Evolutionary conservation across 1,140 invertebrate species (phyloP).

Genomic region (Parapsyche elsis): DNA sequence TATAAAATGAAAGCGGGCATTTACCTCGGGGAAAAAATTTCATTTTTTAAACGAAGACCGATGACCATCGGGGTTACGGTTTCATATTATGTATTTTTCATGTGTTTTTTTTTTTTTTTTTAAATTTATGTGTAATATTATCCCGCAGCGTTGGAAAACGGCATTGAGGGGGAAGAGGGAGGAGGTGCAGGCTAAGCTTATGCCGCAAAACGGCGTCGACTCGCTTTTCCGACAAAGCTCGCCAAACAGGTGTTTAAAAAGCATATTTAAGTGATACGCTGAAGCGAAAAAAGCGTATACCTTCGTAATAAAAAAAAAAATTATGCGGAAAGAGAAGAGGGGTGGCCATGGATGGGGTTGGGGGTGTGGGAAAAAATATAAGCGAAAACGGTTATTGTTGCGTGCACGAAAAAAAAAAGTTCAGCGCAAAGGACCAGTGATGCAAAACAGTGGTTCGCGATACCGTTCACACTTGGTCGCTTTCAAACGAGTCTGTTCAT

Average conservation of each 20-base stretch:
- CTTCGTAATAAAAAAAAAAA: background rate
- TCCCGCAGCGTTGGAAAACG: background rate
- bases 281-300: background rate
- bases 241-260: conserved; percentile 17
- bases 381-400: background rate
- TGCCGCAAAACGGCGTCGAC: background rate
- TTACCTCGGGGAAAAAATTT: background rate
- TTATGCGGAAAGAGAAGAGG: background rate
- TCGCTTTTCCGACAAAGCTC: background rate
- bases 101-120: background rate
- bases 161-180: background rate
- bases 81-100: background rate
- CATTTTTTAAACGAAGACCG: conserved; percentile 20
- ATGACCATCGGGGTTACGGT: conserved; percentile 11
- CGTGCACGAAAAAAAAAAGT: background rate
- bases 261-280: conserved; percentile 22
- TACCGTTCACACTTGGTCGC: conserved; percentile 9
- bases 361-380: background rate
- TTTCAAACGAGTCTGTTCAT: conserved; percentile 18
- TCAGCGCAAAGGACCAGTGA: background rate
- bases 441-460: conserved; percentile 7
- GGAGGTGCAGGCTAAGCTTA: background rate
- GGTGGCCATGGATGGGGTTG: too few relatives aligned
- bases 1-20: background rate
- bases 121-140: conserved; percentile 16